A percentile compares a stretch with the other conserved stretches of the same genome.
phyloP scores from a whole-genome alignment of 2,113 vertebrate genomes.

The Mandrillus leucophaeus region DNA sequence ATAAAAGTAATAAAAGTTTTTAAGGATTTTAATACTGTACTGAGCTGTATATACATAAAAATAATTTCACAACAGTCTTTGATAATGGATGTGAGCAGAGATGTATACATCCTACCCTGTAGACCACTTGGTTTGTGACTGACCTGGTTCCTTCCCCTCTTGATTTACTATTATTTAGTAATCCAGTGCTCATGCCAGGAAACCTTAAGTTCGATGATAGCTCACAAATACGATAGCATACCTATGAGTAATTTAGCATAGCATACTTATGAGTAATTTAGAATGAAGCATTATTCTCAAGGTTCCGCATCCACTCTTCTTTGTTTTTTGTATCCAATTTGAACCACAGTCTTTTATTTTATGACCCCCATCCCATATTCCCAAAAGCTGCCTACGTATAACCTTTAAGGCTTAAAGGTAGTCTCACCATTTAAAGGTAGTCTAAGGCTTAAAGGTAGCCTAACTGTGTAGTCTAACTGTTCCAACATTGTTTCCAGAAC shows the following conservation, averaged over 20 bases:
- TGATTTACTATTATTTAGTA: background rate
- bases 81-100: background rate
- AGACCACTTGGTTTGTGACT: background rate
- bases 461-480: background rate
- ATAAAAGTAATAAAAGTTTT: background rate
- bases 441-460: background rate
- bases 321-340: background rate
- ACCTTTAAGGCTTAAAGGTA: background rate
- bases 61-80: background rate
- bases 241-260: background rate
- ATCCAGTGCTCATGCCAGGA: background rate
- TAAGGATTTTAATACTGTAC: background rate
- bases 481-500: background rate
- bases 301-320: background rate
- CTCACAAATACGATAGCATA: background rate
- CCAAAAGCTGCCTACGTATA: background rate
- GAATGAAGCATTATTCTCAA: background rate
- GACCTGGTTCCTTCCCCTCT: background rate
- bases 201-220: background rate
- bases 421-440: background rate
- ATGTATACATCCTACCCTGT: background rate
- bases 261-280: background rate
- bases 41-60: constrained; percentile 8
- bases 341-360: background rate
- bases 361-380: too few relatives aligned